Evolutionary conservation across 2,797 vertebrate species (phyloP), one percentile per base, ranked within the genome.

Genomic region (Microctenopoma steveboyesi): DNA sequence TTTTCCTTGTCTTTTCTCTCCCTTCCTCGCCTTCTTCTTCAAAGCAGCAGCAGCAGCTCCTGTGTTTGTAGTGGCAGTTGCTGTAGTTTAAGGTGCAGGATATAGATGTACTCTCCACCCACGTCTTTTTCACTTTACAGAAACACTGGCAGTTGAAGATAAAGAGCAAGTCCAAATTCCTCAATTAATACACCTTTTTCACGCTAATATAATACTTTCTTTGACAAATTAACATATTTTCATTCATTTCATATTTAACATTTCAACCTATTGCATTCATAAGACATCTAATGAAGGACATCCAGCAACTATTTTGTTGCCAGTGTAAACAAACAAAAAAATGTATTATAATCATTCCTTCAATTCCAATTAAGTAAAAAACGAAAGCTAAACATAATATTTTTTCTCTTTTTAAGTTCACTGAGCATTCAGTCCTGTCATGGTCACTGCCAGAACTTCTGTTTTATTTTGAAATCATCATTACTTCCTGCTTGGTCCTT

Each of bases 101-200:
- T 49, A 3, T 37, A 39, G n/a, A 58, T 52, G 54, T 33, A 12
- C 9, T 22, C 46, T n/a, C 49, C 4, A 69, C 11, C 45, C 4
- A 69, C 11, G 1, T 50, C 35, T 27, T 33, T 55, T 60, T 49
- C 56, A 28, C 9, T 46, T 35, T 10, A 47, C 35, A n/a, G 22
- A 76, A 69, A 52, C n/a, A 25, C 33, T 59, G 52, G 69, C 45
- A 18, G 39, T 25, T 69, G 5, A 27, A 46, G 12, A 69, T 57
- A 6, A 59, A 42, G 16, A 58, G 1, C 27, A 18, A 16, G 43
- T 9, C 35, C 27, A 5, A 18, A 14, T 37, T 54, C 14, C 18
- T 14, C 7, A 18, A 33, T 43, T 6, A 28, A 65, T 37, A 60
- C 7, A 25, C 3, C 1, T 7, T 28, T 18, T 35, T 18, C 28